A percentile compares a stretch with the other conserved stretches of the same genome.
phyloP scores from a whole-genome alignment of 2,113 vertebrate species.

The Tympanuchus pallidicinctus region DNA sequence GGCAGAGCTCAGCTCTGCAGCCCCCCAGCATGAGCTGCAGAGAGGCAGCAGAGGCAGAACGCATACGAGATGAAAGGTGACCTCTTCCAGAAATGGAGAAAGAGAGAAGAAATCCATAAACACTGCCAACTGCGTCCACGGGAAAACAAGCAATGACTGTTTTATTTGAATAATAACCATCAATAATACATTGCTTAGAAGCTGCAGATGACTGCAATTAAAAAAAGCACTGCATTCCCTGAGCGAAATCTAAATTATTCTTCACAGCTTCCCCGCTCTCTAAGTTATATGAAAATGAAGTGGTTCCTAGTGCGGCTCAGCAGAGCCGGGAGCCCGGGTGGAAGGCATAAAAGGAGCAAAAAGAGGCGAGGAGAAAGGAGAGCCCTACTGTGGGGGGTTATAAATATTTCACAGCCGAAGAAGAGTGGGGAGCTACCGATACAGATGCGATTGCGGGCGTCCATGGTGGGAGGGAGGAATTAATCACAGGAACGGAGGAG shows the following conservation, averaged over 20 bases:
- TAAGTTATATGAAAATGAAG: conserved; percentile 54
- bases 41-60: not conserved
- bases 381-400: conserved; percentile 36
- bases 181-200: conserved; percentile 75
- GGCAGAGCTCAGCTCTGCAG: not conserved
- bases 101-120: not conserved
- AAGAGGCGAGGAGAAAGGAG: not conserved
- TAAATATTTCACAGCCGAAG: conserved; percentile 64
- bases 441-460: conserved; percentile 29
- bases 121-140: fast-evolving
- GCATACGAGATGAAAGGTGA: not conserved
- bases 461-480: conserved; percentile 60
- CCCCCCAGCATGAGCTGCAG: fast-evolving
- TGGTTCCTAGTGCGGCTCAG: conserved; percentile 15
- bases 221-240: conserved; percentile 74
- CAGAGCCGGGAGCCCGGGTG: not conserved
- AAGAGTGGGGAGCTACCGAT: conserved; percentile 59
- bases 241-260: conserved; percentile 69
- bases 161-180: conserved; percentile 71
- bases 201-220: conserved; percentile 77
- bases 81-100: not conserved
- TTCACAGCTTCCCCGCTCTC: conserved; percentile 61
- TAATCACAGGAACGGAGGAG: conserved; percentile 42
- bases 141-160: not conserved
- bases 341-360: conserved; percentile 6